Evolutionary conservation across 30 jellyfish, hydroid and myxozoan species (phyloP).

Genomic region (Aurelia aurita): DNA sequence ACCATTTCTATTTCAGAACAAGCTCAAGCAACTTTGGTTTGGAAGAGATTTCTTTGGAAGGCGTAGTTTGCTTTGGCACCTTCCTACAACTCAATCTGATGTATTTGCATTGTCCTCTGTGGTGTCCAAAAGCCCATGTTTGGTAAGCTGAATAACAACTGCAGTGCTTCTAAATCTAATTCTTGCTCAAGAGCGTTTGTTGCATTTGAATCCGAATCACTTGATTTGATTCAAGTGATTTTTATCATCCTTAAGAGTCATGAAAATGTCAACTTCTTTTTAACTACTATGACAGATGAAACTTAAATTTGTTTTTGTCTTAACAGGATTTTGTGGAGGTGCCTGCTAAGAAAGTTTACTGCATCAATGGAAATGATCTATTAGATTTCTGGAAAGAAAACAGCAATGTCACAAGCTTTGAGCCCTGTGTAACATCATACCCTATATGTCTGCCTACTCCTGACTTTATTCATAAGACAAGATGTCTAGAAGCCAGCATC

Average conservation of each 20-base stretch:
- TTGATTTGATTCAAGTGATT: no score
- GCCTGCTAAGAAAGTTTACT: conserved; percentile 80
- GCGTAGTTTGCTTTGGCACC: conserved; percentile 85
- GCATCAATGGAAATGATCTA: conserved; percentile 13
- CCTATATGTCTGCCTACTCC: conserved; percentile 5
- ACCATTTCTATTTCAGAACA: conserved; percentile 17
- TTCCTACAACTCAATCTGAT: conserved; percentile 27
- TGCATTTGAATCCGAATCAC: no score
- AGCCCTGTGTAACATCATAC: conserved; percentile 1
- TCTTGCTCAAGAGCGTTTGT: no score
- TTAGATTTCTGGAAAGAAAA: neutral
- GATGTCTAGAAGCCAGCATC: neutral
- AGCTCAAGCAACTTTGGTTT: conserved; percentile 77
- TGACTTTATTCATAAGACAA: neutral
- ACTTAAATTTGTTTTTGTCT: neutral
- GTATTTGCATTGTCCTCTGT: conserved; percentile 73
- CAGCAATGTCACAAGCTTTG: conserved; percentile 7
- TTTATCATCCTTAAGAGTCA: no score
- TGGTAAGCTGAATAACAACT: conserved; percentile 21
- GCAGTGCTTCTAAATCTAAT: no score
- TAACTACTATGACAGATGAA: no score
- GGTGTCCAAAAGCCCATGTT: neutral
- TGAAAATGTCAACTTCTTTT: no score
- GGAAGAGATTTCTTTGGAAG: conserved; percentile 94
- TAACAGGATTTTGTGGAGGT: conserved; percentile 75